A percentile compares a stretch with the other conserved stretches of the same genome.
Evolutionary conservation across 2,888 invertebrate species (phyloP).

Genomic region (Athalia rosae): DNA sequence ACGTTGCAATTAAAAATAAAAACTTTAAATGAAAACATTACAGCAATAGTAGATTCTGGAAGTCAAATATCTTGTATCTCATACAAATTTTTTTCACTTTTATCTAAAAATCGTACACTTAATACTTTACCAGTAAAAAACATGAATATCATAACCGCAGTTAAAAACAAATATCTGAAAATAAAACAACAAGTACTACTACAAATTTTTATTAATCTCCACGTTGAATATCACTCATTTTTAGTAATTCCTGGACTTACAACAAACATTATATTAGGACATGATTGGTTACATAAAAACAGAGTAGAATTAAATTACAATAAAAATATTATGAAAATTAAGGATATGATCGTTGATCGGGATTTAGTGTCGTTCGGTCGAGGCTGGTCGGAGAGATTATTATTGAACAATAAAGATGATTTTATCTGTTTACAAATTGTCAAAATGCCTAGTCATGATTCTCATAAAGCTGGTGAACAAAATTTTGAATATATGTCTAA

Average conservation of each 20-base stretch:
- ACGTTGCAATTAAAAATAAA: conserved; percentile 9
- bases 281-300: conserved; percentile 47
- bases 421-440: conserved; percentile 38
- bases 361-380: conserved; percentile 24
- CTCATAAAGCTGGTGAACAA: neutral
- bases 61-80: conserved; percentile 53
- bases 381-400: neutral
- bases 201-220: conserved; percentile 39
- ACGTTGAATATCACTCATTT: conserved; percentile 9
- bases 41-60: conserved; percentile 50
- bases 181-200: conserved; percentile 48
- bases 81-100: conserved; percentile 45
- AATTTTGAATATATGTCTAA: neutral
- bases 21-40: conserved; percentile 2
- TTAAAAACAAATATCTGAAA: conserved; percentile 44
- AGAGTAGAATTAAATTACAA: conserved; percentile 41
- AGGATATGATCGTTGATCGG: neutral
- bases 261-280: conserved; percentile 46
- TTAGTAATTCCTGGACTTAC: conserved; percentile 44
- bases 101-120: conserved; percentile 31
- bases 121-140: conserved; percentile 48
- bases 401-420: neutral
- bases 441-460: neutral
- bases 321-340: neutral
- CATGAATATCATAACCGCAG: conserved; percentile 45